These are phyloP conservation scores for Pocillopora verrucosa DNA, from an alignment of 64 coral and sea anemone genomes.

Conservation along the genomic window DNA sequence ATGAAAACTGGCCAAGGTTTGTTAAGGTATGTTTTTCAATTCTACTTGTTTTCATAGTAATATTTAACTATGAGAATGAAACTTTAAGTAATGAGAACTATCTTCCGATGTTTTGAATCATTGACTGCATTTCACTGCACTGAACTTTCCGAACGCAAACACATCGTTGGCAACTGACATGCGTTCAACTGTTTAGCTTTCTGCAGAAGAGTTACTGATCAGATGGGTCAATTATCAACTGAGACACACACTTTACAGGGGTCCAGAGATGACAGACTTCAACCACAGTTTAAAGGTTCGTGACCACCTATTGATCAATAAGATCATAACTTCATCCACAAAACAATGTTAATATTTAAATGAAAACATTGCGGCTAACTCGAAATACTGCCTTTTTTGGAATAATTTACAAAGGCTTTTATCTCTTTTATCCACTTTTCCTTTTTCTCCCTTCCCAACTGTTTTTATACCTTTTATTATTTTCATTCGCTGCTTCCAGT, in stretches of 20 bases:
- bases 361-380: neutral
- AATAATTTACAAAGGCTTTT: neutral
- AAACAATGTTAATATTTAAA: neutral
- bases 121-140: neutral
- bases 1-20: constrained; percentile 11
- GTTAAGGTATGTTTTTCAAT: neutral
- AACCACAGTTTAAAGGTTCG: constrained; percentile 12
- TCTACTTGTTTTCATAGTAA: neutral
- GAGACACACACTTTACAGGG: constrained; percentile 3
- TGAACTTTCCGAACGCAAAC: neutral
- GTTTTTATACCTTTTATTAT: too few relatives aligned
- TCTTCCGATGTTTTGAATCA: neutral
- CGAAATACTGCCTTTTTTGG: too few relatives aligned
- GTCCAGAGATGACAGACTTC: constrained; percentile 19
- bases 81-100: neutral
- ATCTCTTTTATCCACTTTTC: neutral
- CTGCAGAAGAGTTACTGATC: neutral
- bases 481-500: neutral
- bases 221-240: constrained; percentile 40
- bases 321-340: neutral
- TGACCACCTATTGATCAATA: neutral
- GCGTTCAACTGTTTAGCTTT: neutral
- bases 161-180: neutral
- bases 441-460: too few relatives aligned
- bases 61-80: neutral